phyloP scores from a whole-genome alignment of 2,113 vertebrate genomes.

The Clinocottus analis region DNA sequence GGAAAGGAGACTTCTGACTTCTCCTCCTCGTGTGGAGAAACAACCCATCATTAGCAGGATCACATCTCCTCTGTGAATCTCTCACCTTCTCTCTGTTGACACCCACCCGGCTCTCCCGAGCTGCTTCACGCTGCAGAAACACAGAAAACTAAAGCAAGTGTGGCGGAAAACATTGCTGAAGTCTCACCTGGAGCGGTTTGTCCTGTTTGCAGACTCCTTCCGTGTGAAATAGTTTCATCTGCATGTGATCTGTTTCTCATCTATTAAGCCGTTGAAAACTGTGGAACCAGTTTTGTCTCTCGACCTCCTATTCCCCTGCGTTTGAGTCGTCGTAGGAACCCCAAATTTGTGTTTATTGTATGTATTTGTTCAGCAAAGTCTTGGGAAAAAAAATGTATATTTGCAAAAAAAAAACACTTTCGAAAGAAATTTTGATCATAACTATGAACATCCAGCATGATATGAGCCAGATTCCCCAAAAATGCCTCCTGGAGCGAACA shows the following conservation, averaged over 20 bases:
- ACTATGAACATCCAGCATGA: no score
- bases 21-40: background rate
- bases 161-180: slow-evolving; percentile 30
- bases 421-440: no score
- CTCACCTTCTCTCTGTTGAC: slow-evolving; percentile 64
- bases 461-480: no score
- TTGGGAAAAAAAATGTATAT: no score
- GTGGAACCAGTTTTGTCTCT: no score
- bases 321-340: no score
- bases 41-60: slow-evolving; percentile 21
- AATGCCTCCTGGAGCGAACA: no score
- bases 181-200: slow-evolving; percentile 13
- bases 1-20: background rate
- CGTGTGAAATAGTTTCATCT: slow-evolving; percentile 24
- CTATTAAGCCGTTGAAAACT: background rate
- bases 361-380: no score
- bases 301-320: no score
- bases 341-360: no score
- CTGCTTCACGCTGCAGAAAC: slow-evolving; percentile 32
- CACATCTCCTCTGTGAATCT: slow-evolving; percentile 70
- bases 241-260: slow-evolving; percentile 23
- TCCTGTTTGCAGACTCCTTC: background rate
- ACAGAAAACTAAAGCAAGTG: slow-evolving; percentile 9
- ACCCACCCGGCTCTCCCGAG: slow-evolving; percentile 23
- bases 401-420: no score